Conservation (phyloP, 2,888 invertebrate genomes). For the Acrocyrtus sp. region DNA sequence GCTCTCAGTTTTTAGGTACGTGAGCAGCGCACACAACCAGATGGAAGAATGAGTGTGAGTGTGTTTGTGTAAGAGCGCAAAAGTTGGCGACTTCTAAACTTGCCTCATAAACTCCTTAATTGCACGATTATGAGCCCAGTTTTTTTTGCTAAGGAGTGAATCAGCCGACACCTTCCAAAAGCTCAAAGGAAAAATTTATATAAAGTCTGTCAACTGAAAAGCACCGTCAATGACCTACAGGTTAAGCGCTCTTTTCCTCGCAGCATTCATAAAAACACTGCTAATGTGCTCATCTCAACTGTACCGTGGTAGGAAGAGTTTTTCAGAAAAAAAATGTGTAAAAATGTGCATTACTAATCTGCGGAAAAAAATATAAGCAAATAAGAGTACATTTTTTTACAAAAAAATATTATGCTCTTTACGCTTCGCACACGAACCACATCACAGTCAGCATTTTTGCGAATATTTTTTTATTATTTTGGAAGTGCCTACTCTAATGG, state of each 20-base stretch:
- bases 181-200: no score
- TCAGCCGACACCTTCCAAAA: constrained; percentile 29
- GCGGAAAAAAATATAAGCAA: neutral
- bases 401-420: neutral
- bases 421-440: no score
- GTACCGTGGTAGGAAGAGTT: neutral
- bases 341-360: neutral
- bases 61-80: constrained; percentile 14
- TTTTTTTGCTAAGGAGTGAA: constrained; percentile 25
- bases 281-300: constrained; percentile 1
- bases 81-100: constrained; percentile 33
- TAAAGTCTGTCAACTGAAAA: constrained; percentile 27
- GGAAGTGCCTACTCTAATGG: no score
- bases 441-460: no score
- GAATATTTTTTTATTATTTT: no score
- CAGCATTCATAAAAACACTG: no score
- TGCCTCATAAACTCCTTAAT: constrained; percentile 35
- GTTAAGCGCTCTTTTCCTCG: no score
- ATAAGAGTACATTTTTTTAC: neutral
- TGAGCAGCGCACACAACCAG: no score
- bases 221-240: constrained; percentile 38
- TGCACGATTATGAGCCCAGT: constrained; percentile 37
- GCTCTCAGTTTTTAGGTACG: no score
- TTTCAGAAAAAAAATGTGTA: neutral
- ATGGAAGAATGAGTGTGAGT: no score